phyloP scores from a whole-genome alignment of 2,113 vertebrate genomes.

The Brachirus orientalis region DNA sequence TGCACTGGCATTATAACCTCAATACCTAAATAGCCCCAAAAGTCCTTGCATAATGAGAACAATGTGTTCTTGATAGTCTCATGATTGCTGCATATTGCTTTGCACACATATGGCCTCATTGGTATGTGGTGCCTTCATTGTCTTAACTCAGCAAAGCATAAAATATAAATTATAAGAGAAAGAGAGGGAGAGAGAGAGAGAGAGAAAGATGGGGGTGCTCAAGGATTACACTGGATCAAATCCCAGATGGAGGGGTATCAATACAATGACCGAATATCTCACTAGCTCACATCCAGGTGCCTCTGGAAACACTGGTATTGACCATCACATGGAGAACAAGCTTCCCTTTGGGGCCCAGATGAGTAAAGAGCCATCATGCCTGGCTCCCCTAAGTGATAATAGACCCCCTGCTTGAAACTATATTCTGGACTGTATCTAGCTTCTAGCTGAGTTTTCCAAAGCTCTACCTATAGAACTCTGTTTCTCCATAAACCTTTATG shows the following conservation, averaged over 20 bases:
- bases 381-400: conserved; percentile 73
- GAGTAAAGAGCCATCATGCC: conserved; percentile 77
- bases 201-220: conserved; percentile 1
- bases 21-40: conserved; percentile 45
- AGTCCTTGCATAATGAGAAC: conserved; percentile 47
- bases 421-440: conserved; percentile 64
- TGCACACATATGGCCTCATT: conserved; percentile 39
- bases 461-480: conserved; percentile 27
- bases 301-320: conserved; percentile 69
- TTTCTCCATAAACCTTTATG: conserved; percentile 43
- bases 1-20: conserved; percentile 48
- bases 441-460: conserved; percentile 66
- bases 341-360: conserved; percentile 74
- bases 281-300: conserved; percentile 66
- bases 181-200: background rate
- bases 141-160: conserved; percentile 47
- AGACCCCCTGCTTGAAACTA: conserved; percentile 72
- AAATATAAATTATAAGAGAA: too few relatives aligned
- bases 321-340: conserved; percentile 72
- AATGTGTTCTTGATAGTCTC: conserved; percentile 47
- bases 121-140: conserved; percentile 26
- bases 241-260: conserved; percentile 56
- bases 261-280: conserved; percentile 62
- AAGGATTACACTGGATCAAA: conserved; percentile 39
- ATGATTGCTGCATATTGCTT: conserved; percentile 60